Evolutionary conservation across 2,888 invertebrate species (phyloP).

Genomic region (Tillus elongatus): DNA sequence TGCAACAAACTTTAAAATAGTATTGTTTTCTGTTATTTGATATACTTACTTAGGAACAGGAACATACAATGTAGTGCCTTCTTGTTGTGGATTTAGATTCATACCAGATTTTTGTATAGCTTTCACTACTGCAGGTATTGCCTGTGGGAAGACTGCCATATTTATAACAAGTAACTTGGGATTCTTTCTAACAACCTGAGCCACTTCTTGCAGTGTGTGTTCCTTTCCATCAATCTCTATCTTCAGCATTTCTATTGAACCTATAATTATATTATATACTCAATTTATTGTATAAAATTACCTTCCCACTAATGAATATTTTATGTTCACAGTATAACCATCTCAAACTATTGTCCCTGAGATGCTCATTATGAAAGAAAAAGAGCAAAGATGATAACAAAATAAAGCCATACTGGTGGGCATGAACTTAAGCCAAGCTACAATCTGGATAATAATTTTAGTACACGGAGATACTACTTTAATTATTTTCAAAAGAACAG

Average conservation of each 20-base stretch:
- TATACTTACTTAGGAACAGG: slow-evolving; percentile 72
- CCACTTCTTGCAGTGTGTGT: slow-evolving; percentile 78
- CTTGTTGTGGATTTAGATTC: slow-evolving; percentile 90
- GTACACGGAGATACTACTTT: too few relatives aligned
- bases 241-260: slow-evolving; percentile 67
- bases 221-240: slow-evolving; percentile 71
- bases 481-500: too few relatives aligned
- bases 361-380: too few relatives aligned
- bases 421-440: too few relatives aligned
- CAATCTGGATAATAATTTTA: too few relatives aligned
- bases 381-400: too few relatives aligned
- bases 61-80: slow-evolving; percentile 81
- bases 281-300: slow-evolving; percentile 1
- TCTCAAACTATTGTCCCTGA: not conserved
- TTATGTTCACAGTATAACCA: not conserved
- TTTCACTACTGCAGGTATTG: slow-evolving; percentile 67
- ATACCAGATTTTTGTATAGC: slow-evolving; percentile 74
- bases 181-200: slow-evolving; percentile 77
- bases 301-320: not conserved
- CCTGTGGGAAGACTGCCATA: slow-evolving; percentile 76
- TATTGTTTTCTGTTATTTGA: too few relatives aligned
- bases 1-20: too few relatives aligned
- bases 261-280: slow-evolving; percentile 32
- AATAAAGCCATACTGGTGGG: too few relatives aligned
- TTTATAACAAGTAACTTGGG: slow-evolving; percentile 80